Percentiles rank a stretch among this genome's conserved stretches.
Evolutionary conservation across 2,113 vertebrate genomes (phyloP).

Genomic region (Amblyopsis rosae): DNA sequence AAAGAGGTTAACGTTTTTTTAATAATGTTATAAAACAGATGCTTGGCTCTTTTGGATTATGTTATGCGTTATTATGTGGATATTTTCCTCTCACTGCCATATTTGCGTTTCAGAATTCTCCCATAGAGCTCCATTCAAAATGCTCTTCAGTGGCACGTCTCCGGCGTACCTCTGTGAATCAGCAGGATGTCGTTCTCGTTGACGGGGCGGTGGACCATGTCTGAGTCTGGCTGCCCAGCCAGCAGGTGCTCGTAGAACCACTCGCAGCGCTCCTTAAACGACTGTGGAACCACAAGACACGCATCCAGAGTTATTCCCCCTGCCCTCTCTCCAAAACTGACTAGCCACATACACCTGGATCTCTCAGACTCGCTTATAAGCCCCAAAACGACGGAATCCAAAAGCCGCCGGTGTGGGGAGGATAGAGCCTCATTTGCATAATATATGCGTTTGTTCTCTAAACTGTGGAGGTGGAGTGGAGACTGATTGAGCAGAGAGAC

Average conservation of each 20-base stretch:
- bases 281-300: slow-evolving; percentile 73
- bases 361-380: slow-evolving; percentile 32
- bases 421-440: slow-evolving; percentile 65
- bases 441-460: slow-evolving; percentile 66
- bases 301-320: slow-evolving; percentile 6
- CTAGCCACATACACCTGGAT: slow-evolving; percentile 3
- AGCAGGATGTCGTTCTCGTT: slow-evolving; percentile 95
- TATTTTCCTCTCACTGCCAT: no score
- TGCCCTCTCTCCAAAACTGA: slow-evolving; percentile 25
- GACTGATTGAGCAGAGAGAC: slow-evolving; percentile 33
- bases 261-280: slow-evolving; percentile 97
- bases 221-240: slow-evolving; percentile 88
- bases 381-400: slow-evolving; percentile 11
- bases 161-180: slow-evolving; percentile 90
- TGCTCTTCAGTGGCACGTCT: no score
- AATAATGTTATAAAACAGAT: no score
- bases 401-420: slow-evolving; percentile 33
- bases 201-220: slow-evolving; percentile 98
- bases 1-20: no score
- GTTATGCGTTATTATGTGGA: no score
- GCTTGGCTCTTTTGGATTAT: no score
- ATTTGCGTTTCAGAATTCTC: no score
- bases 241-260: slow-evolving; percentile 99
- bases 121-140: no score
- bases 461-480: slow-evolving; percentile 42